Evolutionary conservation across 2,113 vertebrate genomes (phyloP), one percentile per base, ranked within the genome.

Genomic region (Zosterops hypoxanthus): DNA sequence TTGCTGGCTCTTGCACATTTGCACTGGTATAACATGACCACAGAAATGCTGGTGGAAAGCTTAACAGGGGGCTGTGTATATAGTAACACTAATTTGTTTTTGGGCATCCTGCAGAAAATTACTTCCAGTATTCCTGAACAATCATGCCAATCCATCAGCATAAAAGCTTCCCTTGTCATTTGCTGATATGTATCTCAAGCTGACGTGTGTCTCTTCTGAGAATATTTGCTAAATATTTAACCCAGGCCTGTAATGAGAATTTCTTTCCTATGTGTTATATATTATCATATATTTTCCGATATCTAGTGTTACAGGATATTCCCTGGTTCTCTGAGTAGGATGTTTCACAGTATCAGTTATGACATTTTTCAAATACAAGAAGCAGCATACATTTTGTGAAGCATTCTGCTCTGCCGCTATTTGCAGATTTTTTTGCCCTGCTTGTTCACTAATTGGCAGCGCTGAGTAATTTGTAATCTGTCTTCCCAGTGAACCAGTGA

Each of bases 361-460:
- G 56, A 64, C 18, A 75, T 71, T 71, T 90, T 88, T 77, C 34
- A 70, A 46, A 55, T 66, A 55, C 34, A 86, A 65, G 25, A 69
- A 94, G 69, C n/a, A 17, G 33, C 29, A 73, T 78, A 52, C 34
- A 64, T 86, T 90, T 94, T 88, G 41, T 88, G 56, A 90, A 66
- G 42, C 29, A 26, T 70, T 92, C 76, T 93, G 34, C 72, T 92
- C 88, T 84, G 29, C 60, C 60, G 90, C 44, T 90, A 18, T 86
- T 64, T 91, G 79, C 57, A 93, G 82, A 24, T 21, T 21, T 53
- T 73, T 86, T 83, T 70, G 17, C 7, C n/a, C 69, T 63, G 39
- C 56, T 90, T 88, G 60, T 86, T 97, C 92, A 71, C 85, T 96
- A 96, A 96, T 92, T 95, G 93, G 88, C 76, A 90, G 71, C 3